Evolutionary conservation across 2,797 vertebrate species (phyloP).

Genomic region (Centroberyx gerrardi): DNA sequence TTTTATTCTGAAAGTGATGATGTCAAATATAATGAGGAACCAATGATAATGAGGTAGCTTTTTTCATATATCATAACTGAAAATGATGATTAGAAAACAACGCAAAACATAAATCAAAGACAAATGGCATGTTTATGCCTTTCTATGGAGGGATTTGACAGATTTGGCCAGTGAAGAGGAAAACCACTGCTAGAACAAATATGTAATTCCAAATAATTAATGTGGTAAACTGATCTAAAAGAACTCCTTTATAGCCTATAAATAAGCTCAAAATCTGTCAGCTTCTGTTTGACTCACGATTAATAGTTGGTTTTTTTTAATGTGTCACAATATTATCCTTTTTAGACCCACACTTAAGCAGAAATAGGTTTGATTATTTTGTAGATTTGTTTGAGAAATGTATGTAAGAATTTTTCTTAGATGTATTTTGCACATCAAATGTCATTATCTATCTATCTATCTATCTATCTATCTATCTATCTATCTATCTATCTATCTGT

Average conservation of each 20-base stretch:
- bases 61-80: too few species aligned
- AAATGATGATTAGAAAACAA: neutral
- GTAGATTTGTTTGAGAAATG: too few species aligned
- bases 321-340: constrained; percentile 3
- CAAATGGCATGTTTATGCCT: constrained; percentile 12
- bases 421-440: too few species aligned
- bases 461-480: too few species aligned
- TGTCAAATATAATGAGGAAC: too few species aligned
- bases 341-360: neutral
- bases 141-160: constrained; percentile 9
- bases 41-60: too few species aligned
- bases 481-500: too few species aligned
- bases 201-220: constrained; percentile 7
- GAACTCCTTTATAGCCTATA: neutral
- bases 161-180: constrained; percentile 20
- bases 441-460: too few species aligned
- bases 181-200: neutral
- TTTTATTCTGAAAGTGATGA: too few species aligned
- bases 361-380: neutral
- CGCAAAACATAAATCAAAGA: neutral
- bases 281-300: neutral
- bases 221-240: constrained; percentile 33
- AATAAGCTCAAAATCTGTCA: neutral
- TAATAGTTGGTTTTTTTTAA: neutral
- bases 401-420: too few species aligned